Evolutionary conservation across 2,113 vertebrate genomes (phyloP), one percentile per base, ranked within the genome.

Genomic region (Stigmatopora nigra): DNA sequence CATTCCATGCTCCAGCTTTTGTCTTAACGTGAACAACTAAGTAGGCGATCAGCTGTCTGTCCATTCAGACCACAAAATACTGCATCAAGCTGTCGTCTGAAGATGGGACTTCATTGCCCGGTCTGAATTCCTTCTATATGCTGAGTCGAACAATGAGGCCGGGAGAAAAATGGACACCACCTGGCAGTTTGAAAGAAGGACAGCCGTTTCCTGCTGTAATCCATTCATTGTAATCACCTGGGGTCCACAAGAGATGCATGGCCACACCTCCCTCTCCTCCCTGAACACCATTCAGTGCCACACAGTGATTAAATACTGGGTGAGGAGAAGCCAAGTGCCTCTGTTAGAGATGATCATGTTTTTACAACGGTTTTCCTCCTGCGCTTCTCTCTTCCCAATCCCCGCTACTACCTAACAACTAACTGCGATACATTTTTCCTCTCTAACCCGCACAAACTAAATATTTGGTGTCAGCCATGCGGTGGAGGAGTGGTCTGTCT

Each of bases 401-500:
- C 58, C 65, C 60, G 66, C 49, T 45, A 44, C 51, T 64, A 63
- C 62, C 61, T 25, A 19, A 76, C 65, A 67, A 81, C 78, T 82
- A 89, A 84, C 78, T 70, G 78, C 71, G 68, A 82, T 88, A 82
- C 91, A 88, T 91, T 91, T 91, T 80, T 88, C 86, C 84, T 90
- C n/a, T 86, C 88, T 35, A 15, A 15, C 46, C 59, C 53, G 41
- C 71, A 69, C 61, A 60, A 68, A 64, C 70, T 67, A 95, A 93
- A 94, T 94, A 94, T 95, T 94, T 94, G 89, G 90, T 89, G 89
- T 92, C 92, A 88, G 84, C 92, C 83, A 90, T 93, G 93, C 88
- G 92, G 92, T 89, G 90, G 88, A 77, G 68, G 87, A 72, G 88
- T 84, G 71, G 92, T 67, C 13, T 71, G 91, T 91, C 89, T 89